Evolutionary conservation across 2,797 vertebrate genomes (phyloP).

Genomic region (Dryobates pubescens): DNA sequence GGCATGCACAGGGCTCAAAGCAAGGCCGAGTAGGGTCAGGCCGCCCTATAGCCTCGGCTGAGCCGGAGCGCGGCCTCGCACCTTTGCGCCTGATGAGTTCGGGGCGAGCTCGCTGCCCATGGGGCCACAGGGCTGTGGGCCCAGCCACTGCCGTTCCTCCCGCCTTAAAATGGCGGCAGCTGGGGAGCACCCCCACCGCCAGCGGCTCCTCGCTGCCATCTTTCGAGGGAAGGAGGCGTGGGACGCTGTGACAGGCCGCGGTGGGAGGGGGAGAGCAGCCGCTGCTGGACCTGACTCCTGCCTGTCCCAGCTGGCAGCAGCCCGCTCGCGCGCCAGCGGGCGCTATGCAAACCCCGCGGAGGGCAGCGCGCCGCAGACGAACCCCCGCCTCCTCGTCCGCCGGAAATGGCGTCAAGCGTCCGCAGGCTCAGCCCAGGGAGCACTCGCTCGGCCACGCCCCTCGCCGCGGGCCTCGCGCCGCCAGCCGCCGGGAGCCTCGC

Average conservation of each 20-base stretch:
- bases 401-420: neutral
- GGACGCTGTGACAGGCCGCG: neutral
- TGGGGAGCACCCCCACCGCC: neutral
- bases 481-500: too few species aligned
- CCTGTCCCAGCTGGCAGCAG: neutral
- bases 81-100: too few species aligned
- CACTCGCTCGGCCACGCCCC: neutral
- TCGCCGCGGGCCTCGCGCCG: neutral
- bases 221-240: neutral
- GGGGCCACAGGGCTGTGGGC: too few species aligned
- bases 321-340: neutral
- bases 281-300: neutral
- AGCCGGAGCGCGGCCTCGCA: neutral
- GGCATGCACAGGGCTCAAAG: accelerated
- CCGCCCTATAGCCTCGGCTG: neutral
- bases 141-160: neutral
- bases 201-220: neutral
- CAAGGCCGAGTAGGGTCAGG: accelerated
- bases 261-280: neutral
- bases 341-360: neutral
- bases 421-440: neutral
- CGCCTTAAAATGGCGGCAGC: conserved; percentile 28
- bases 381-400: neutral
- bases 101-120: accelerated
- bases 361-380: accelerated